Conservation (phyloP, 2,113 vertebrate species). For the Progne subis region DNA sequence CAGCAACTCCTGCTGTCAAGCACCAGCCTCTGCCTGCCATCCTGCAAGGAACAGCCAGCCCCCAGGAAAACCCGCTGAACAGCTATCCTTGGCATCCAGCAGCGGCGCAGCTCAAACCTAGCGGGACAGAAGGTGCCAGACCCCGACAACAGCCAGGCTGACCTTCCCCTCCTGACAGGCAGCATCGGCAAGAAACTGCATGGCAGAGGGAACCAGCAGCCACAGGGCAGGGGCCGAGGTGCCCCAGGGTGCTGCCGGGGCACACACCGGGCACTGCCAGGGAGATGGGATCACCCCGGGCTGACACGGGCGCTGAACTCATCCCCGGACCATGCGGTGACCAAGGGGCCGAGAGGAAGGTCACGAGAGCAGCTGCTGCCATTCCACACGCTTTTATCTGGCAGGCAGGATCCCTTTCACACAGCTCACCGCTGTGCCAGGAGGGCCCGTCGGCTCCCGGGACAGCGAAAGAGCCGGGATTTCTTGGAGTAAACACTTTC, state of each 20-base stretch:
- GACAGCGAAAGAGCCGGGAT: fast-evolving
- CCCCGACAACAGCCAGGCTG: fast-evolving
- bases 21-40: fast-evolving
- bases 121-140: fast-evolving
- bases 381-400: neutral
- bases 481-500: fast-evolving
- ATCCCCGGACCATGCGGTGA: neutral
- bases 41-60: neutral
- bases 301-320: neutral
- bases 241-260: neutral
- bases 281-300: neutral
- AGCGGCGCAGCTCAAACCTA: fast-evolving
- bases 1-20: neutral
- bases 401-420: neutral
- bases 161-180: fast-evolving
- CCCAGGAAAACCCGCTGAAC: fast-evolving
- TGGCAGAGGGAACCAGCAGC: fast-evolving
- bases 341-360: neutral
- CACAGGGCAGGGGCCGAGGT: fast-evolving
- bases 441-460: neutral
- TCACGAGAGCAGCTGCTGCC: neutral
- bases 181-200: fast-evolving
- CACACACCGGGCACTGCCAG: fast-evolving
- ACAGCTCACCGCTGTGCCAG: fast-evolving
- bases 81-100: neutral